Base-by-base conservation (phyloP, 2,113 vertebrate genomes). In the Rhinolophus ferrumequinum region DNA sequence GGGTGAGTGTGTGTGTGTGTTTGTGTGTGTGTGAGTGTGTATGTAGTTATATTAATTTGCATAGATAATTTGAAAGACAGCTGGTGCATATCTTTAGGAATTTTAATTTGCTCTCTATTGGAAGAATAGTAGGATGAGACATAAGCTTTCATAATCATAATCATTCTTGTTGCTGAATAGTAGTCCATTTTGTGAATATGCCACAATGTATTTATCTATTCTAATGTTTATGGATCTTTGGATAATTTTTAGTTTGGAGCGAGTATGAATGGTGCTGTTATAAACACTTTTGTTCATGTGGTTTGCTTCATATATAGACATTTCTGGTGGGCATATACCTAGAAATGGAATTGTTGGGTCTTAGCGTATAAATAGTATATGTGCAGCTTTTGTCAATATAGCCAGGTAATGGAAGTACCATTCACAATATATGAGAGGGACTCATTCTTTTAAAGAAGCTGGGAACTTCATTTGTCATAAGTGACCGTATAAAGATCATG, bases 1-100 rank as follows among this genome's bases (percentile, higher is more conserved):
- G 47, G 18, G 13, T 41, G 11, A n/a, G 28, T n/a, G 11, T 50
- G 33, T 86, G 47, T 81, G 19, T 44, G 41, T 44, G 41, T 44
- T 1, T 64, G 52, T 52, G 52, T 86, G 2, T 54, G 11, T 64
- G 33, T 50, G 13, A 85, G 6, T 72, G 7, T 93, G 9, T 70
- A 16, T 14, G 13, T 81, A 24, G 50, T 14, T 81, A 18, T 60
- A 26, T 38, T 72, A 76, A 88, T n/a, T 76, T 81, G 35, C 15
- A 64, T 18, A 81, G 80, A 50, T 79, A 92, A 75, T 70, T 95
- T 81, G 21, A 82, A 94, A 92, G 52, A 84, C 2, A 88, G 24
- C 52, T 76, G 8, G 56, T 9, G 11, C 2, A 8, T 47, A 93
- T 69, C 67, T 92, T 67, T 72, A 83, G 54, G 28, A 93, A 50